These are phyloP conservation scores for Apodemus speciosus DNA, from an alignment of 2,113 vertebrate species.

Conservation along the genomic window DNA sequence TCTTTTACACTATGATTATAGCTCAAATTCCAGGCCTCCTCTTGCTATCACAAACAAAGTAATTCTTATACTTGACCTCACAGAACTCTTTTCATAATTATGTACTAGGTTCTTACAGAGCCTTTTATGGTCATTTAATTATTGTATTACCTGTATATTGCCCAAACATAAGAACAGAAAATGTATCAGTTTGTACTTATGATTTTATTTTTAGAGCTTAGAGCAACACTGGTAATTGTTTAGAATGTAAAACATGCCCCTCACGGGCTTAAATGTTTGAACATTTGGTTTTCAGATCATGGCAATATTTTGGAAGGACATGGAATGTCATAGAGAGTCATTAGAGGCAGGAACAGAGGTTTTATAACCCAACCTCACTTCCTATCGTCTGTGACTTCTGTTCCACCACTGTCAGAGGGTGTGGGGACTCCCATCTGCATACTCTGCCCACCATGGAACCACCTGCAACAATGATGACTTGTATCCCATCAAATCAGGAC, in stretches of 20 bases:
- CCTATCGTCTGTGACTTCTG: not conserved
- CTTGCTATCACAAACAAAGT: not conserved
- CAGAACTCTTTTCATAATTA: not conserved
- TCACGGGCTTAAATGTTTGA: not conserved
- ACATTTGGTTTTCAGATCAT: not conserved
- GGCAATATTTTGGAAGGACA: not conserved
- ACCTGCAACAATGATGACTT: not conserved
- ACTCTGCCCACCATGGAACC: not conserved
- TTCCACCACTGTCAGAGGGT: not conserved
- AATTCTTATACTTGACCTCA: not conserved
- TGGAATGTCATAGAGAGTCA: not conserved
- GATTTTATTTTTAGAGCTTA: not conserved
- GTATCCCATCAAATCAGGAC: not conserved
- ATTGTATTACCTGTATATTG: not conserved
- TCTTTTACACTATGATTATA: not conserved
- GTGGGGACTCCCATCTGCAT: not conserved
- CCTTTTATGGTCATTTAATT: not conserved
- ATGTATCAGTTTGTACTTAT: not conserved
- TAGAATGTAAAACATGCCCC: not conserved
- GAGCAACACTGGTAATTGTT: not conserved
- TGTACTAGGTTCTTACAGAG: not conserved
- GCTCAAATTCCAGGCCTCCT: not conserved
- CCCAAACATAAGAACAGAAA: not conserved
- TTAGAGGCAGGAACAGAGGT: no score
- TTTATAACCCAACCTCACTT: not conserved